Percentiles rank a stretch among this genome's conserved stretches.
Conservation (phyloP, 2,113 vertebrate genomes). For the Promerops cafer region DNA sequence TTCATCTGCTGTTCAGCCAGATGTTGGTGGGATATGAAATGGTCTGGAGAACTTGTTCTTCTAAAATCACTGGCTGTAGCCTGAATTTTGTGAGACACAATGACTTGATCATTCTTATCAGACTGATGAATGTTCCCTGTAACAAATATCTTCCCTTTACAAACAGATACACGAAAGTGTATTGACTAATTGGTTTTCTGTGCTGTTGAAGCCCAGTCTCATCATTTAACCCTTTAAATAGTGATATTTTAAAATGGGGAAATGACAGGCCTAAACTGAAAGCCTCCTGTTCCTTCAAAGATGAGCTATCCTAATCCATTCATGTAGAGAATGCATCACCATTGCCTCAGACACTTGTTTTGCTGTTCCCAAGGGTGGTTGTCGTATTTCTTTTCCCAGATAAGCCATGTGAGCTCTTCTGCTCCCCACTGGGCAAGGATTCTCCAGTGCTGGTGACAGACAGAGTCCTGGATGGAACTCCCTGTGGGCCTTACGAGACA, state of each 20-base stretch:
- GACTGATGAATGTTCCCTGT: neutral
- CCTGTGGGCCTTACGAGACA: slow-evolving; percentile 90
- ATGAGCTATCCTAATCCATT: neutral
- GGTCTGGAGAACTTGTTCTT: neutral
- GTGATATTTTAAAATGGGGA: neutral
- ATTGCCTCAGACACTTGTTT: neutral
- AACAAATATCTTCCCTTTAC: neutral
- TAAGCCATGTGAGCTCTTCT: slow-evolving; percentile 90
- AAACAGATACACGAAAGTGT: neutral
- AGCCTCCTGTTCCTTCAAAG: neutral
- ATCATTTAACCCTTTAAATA: neutral
- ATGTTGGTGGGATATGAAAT: neutral
- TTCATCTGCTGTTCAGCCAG: neutral
- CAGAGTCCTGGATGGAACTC: slow-evolving; percentile 91
- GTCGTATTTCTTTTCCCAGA: slow-evolving; percentile 70
- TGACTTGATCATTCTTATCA: neutral
- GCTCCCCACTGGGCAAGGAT: slow-evolving; percentile 84
- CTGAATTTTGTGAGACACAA: neutral
- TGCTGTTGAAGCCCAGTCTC: neutral
- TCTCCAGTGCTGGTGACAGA: slow-evolving; percentile 83
- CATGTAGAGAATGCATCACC: neutral
- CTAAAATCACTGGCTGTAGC: neutral
- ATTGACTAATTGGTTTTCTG: neutral
- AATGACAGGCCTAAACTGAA: neutral
- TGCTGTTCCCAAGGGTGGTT: neutral